Evolutionary conservation across 2,888 invertebrate species (phyloP).

Genomic region (Scaptomyza reducta): DNA sequence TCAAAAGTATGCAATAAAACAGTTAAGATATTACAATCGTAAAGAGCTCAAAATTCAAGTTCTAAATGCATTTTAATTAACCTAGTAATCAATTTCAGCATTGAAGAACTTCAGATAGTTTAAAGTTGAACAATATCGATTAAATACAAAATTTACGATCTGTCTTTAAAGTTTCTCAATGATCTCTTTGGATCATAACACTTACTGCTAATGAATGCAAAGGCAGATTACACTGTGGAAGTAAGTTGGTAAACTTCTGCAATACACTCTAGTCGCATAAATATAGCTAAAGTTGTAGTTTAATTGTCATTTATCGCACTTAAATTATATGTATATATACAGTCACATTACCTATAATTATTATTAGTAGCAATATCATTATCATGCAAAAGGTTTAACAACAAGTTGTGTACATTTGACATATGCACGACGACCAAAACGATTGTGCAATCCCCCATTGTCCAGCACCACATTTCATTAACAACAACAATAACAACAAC

Average conservation of each 20-base stretch:
- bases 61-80: not conserved
- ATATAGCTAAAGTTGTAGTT: conserved; percentile 20
- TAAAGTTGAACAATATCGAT: conserved; percentile 1
- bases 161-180: not conserved
- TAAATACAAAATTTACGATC: conserved; percentile 4
- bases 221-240: not conserved
- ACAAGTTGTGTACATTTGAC: conserved; percentile 45
- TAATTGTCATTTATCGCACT: conserved; percentile 54
- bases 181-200: not conserved
- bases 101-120: not conserved
- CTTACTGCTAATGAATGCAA: not conserved
- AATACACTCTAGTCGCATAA: conserved; percentile 2
- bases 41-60: not conserved
- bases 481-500: conserved; percentile 62
- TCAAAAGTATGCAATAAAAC: conserved; percentile 36
- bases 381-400: conserved; percentile 26
- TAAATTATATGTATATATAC: conserved; percentile 46
- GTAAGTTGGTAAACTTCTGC: conserved; percentile 2
- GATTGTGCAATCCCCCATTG: conserved; percentile 70
- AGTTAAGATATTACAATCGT: not conserved
- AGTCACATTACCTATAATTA: conserved; percentile 38
- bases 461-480: conserved; percentile 70
- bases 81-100: not conserved
- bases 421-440: conserved; percentile 42
- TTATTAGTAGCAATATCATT: conserved; percentile 37